A percentile compares a stretch with the other conserved stretches of the same genome.
Conservation (phyloP, 2,797 vertebrate genomes). For the Enteromius unitaeniatus region DNA sequence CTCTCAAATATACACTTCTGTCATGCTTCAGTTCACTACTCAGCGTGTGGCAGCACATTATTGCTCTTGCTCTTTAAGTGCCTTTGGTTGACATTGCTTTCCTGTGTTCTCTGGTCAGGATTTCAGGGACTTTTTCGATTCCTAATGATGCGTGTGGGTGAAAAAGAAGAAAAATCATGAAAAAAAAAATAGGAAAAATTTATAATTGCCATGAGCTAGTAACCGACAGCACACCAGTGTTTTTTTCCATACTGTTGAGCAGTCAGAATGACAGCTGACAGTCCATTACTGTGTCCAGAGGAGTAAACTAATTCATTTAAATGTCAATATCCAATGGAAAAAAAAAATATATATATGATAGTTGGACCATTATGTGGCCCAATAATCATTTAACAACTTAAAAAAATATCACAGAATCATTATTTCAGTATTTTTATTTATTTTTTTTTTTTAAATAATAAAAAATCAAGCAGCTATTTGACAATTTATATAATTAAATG, state of each 20-base stretch:
- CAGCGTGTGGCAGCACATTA: conserved; percentile 68
- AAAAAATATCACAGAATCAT: not conserved
- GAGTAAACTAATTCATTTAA: not conserved
- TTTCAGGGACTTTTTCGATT: conserved; percentile 54
- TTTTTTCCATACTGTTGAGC: not conserved
- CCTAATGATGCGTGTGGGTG: conserved; percentile 57
- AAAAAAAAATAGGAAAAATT: not conserved
- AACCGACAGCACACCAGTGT: conserved; percentile 10
- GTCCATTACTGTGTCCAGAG: conserved; percentile 13
- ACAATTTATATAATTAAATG: not conserved
- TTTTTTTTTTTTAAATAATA: not conserved
- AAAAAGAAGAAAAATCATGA: not conserved
- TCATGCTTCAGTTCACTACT: conserved; percentile 64
- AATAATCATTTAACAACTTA: not conserved
- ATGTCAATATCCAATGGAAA: not conserved
- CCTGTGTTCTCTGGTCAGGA: conserved; percentile 59
- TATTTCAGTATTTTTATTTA: not conserved
- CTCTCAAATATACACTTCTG: conserved; percentile 61
- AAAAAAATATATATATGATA: not conserved
- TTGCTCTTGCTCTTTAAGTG: conserved; percentile 53
- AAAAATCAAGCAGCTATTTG: not conserved
- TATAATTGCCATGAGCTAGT: not conserved
- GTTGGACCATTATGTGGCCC: not conserved
- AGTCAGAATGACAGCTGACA: not conserved
- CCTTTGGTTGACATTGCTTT: conserved; percentile 43